phyloP scores from a whole-genome alignment of 2,888 invertebrate genomes.

The Perithous albicinctus region DNA sequence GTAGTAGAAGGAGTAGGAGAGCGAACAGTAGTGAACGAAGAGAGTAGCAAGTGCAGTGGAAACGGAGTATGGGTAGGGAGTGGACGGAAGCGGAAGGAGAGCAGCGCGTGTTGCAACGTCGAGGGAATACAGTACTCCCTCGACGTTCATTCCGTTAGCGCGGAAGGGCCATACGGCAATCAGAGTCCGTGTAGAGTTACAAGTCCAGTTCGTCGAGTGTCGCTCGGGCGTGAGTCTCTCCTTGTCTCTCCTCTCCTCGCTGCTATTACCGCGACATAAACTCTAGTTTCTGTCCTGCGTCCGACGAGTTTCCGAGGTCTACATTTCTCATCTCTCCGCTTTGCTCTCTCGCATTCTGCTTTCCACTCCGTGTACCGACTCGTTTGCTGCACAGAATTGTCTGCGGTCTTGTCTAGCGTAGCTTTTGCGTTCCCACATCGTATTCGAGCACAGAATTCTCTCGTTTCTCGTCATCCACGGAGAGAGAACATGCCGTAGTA shows the following conservation, averaged over 20 bases:
- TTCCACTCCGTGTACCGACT: constrained; percentile 26
- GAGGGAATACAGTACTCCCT: constrained; percentile 59
- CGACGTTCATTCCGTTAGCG: constrained; percentile 31
- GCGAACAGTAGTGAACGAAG: background rate
- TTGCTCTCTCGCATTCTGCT: background rate
- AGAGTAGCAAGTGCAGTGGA: background rate
- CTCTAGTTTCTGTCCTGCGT: constrained; percentile 57
- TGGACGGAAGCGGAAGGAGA: constrained; percentile 59
- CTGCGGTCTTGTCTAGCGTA: constrained; percentile 9
- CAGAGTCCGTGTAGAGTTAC: constrained; percentile 79
- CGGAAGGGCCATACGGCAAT: constrained; percentile 75
- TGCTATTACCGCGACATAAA: constrained; percentile 59
- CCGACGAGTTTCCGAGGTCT: constrained; percentile 53
- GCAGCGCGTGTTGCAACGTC: constrained; percentile 54
- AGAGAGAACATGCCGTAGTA: background rate
- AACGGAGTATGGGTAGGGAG: background rate
- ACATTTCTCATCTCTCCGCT: constrained; percentile 59
- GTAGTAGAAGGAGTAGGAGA: constrained; percentile 6
- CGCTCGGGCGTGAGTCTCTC: constrained; percentile 22
- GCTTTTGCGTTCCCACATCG: constrained; percentile 23
- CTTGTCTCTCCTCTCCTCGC: constrained; percentile 19
- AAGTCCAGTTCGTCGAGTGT: constrained; percentile 64
- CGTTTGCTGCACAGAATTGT: constrained; percentile 38
- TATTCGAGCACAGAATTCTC: constrained; percentile 8
- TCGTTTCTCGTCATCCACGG: constrained; percentile 13